Conservation (phyloP, 2,797 vertebrate genomes). For the Squalus acanthias region DNA sequence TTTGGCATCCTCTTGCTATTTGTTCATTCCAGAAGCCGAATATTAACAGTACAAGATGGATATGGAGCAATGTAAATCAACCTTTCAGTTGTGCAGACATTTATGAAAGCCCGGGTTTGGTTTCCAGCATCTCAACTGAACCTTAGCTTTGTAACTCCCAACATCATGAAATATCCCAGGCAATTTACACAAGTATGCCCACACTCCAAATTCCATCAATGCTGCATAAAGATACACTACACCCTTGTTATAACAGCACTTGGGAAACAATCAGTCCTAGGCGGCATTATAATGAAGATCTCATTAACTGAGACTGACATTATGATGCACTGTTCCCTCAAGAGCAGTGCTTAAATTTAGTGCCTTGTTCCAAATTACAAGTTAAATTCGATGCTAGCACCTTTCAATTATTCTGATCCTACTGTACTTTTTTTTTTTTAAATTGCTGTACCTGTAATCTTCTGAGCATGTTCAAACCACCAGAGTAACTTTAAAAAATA, state of each 20-base stretch:
- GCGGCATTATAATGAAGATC: background rate
- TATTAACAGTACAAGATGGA: background rate
- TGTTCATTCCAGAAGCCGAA: background rate
- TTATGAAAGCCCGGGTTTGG: background rate
- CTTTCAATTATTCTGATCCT: background rate
- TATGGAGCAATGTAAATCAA: background rate
- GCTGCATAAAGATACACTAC: background rate
- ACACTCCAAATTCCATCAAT: background rate
- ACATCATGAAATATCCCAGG: background rate
- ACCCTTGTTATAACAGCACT: background rate
- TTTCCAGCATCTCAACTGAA: background rate
- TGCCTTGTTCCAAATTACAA: background rate
- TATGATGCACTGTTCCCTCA: background rate
- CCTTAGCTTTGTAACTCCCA: background rate
- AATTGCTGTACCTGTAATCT: background rate
- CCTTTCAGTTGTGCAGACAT: background rate
- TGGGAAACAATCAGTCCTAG: background rate
- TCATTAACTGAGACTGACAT: background rate
- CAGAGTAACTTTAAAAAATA: background rate
- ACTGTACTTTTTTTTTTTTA: background rate
- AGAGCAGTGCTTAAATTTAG: background rate
- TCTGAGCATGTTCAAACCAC: background rate
- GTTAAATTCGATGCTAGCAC: background rate
- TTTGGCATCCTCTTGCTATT: background rate
- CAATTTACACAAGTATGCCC: background rate